Base-by-base conservation (phyloP, 2,888 invertebrate species). In the Melieria crassipennis region DNA sequence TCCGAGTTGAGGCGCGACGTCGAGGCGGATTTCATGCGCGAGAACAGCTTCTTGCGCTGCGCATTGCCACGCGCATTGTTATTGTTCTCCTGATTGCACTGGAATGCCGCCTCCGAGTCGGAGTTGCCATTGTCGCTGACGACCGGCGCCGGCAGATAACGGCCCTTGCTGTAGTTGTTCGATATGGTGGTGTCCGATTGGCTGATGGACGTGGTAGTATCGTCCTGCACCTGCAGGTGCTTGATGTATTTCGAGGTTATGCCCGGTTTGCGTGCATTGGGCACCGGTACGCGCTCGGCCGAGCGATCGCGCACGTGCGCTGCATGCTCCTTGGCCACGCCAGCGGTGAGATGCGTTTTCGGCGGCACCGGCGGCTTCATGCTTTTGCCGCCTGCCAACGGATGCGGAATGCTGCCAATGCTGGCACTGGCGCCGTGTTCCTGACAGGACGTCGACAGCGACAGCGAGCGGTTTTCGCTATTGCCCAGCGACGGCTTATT, bases 11-110 rank as follows among this genome's bases (percentile, higher is more conserved):
- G 88, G n/a, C 92, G 88, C 0, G 91, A 91, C 0, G 92, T 91
- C 0, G 92, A 91, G 1, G 91, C 91, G 0, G 91, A 91, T 85
- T 92, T 92, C 85, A 91, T 88, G 78, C 92, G 89, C 0, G 92
- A 91, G 80, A 92, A 92, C 75, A 92, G 87, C 73, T 92, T 90
- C 73, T 91, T 90, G 11, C 92, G 88, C 46, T 90, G 90, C 65
- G 82, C 74, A 1, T 75, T 75, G 65, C 73, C 52, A 9, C 79
- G 80, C 4, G 79, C 81, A 87, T 83, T 83, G 55, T 84, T 84
- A 74, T 88, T 89, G 63, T 87, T 87, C 76, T 89, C 87, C 72
- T 88, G 85, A 70, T 89, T 88, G 75, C 87, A 87, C 30, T 82
- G 78, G 55, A 82, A 80, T 4, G 79, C 80, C 6, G 76, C 78